Evolutionary conservation across 2,113 vertebrate genomes (phyloP).

Genomic region (Globicephala melas): DNA sequence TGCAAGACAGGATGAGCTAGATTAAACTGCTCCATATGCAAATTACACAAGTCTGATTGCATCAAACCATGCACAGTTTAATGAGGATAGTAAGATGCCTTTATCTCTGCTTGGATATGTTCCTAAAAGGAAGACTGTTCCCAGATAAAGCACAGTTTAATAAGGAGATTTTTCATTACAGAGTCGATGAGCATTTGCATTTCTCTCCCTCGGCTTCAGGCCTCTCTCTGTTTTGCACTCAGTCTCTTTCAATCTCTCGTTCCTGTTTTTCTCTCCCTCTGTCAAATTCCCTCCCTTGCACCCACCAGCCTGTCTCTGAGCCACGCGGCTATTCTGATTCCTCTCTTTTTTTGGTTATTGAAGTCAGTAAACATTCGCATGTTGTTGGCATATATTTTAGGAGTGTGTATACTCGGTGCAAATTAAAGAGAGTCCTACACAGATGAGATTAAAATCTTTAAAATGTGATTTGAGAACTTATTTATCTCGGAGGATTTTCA

Average conservation of each 20-base stretch:
- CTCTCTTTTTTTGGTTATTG: constrained; percentile 54
- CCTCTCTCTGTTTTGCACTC: background rate
- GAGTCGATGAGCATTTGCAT: constrained; percentile 81
- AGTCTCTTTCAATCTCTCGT: background rate
- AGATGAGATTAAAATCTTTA: constrained; percentile 69
- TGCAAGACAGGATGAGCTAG: constrained; percentile 84
- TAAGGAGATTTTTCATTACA: constrained; percentile 85
- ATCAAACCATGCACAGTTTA: constrained; percentile 85
- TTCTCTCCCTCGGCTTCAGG: constrained; percentile 45
- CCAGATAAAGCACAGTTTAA: constrained; percentile 84
- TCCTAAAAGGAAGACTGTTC: constrained; percentile 80
- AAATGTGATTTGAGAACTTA: constrained; percentile 57
- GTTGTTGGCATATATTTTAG: constrained; percentile 78
- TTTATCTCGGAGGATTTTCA: constrained; percentile 50
- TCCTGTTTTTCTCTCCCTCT: background rate
- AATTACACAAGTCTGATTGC: constrained; percentile 84
- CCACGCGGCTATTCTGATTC: constrained; percentile 63
- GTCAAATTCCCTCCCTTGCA: background rate
- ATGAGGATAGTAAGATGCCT: constrained; percentile 84
- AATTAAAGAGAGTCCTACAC: constrained; percentile 53
- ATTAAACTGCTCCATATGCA: constrained; percentile 88
- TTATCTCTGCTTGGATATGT: constrained; percentile 84
- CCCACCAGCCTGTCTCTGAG: constrained; percentile 51
- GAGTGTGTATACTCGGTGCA: constrained; percentile 66
- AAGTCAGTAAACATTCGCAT: constrained; percentile 75